A percentile compares a stretch with the other conserved stretches of the same genome.
Evolutionary conservation across 2,113 vertebrate genomes (phyloP).

Genomic region (Capricornis sumatraensis): DNA sequence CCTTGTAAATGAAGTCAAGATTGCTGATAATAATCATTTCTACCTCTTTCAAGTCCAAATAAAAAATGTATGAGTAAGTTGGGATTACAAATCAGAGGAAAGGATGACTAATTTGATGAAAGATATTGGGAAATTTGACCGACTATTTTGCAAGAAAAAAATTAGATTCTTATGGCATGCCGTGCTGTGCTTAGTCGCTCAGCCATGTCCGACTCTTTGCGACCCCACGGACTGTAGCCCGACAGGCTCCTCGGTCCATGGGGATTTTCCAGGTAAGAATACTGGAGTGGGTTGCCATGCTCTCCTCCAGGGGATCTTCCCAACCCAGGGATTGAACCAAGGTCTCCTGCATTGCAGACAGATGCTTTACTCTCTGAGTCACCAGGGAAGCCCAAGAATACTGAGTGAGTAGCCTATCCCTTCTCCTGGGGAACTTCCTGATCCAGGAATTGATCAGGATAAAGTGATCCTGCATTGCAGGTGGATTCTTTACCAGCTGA

Average conservation of each 20-base stretch:
- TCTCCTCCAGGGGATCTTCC: background rate
- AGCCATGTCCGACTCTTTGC: background rate
- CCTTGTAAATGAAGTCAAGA: slow-evolving; percentile 52
- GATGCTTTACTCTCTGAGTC: background rate
- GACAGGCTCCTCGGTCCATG: background rate
- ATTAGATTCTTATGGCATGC: slow-evolving; percentile 39
- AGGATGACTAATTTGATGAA: slow-evolving; percentile 66
- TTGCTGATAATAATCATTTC: slow-evolving; percentile 56
- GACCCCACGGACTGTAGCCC: background rate
- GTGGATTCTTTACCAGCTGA: background rate
- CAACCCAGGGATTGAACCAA: background rate
- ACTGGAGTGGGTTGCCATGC: background rate
- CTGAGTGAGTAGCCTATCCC: background rate
- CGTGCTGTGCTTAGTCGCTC: background rate
- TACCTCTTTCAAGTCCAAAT: slow-evolving; percentile 62
- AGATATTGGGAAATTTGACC: slow-evolving; percentile 60
- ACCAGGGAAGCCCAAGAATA: background rate
- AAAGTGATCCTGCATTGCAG: background rate
- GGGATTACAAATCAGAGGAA: slow-evolving; percentile 52
- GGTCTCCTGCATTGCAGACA: background rate
- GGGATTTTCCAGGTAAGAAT: background rate
- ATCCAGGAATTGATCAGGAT: background rate
- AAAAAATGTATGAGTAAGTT: slow-evolving; percentile 56
- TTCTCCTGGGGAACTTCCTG: background rate
- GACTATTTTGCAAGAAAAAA: slow-evolving; percentile 44